phyloP scores from a whole-genome alignment of 2,888 invertebrate species.

The Perizoma affinitatum region DNA sequence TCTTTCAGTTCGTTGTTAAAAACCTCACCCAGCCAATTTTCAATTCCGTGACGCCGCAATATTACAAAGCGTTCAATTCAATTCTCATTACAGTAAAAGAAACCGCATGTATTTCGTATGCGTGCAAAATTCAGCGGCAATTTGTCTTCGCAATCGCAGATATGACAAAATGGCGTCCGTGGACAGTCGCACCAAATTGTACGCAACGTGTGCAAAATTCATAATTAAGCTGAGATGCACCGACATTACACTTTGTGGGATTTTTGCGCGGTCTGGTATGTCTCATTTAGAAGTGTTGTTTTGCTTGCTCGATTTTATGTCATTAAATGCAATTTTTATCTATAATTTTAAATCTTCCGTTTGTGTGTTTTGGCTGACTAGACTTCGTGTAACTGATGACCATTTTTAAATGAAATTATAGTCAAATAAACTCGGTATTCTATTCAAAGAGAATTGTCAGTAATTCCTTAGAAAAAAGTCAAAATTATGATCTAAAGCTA shows the following conservation, averaged over 20 bases:
- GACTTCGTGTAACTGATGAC: no score
- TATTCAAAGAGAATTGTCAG: no score
- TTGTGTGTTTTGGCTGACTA: no score
- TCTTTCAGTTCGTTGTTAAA: no score
- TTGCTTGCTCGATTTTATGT: constrained; percentile 5
- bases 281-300: constrained; percentile 5
- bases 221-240: constrained; percentile 50
- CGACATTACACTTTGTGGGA: constrained; percentile 31
- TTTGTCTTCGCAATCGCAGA: constrained; percentile 61
- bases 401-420: no score
- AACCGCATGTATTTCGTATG: constrained; percentile 37
- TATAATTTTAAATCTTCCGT: no score
- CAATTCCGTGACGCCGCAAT: constrained; percentile 21
- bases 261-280: constrained; percentile 19
- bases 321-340: no score
- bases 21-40: constrained; percentile 10
- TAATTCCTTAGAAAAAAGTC: no score
- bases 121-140: constrained; percentile 57
- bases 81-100: constrained; percentile 38
- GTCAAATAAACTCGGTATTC: no score
- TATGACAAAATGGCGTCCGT: constrained; percentile 27
- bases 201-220: constrained; percentile 56
- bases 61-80: constrained; percentile 38
- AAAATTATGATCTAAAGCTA: no score
- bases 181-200: constrained; percentile 25